Evolutionary conservation across 2,888 invertebrate species (phyloP), one percentile per base, ranked within the genome.

Genomic region (Portevinia maculata): DNA sequence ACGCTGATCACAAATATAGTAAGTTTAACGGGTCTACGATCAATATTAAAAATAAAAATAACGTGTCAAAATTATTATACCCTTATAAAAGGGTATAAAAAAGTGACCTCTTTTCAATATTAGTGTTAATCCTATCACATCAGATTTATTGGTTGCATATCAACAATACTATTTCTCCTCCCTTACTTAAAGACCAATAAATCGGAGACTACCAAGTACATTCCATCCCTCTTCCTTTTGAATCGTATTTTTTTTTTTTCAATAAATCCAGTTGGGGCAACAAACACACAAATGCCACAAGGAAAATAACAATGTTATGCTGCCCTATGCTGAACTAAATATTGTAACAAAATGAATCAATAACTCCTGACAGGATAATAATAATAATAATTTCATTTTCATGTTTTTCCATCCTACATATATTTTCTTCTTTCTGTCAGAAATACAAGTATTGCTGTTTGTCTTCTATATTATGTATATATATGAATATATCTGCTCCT

Each of bases 291-390:
- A 15, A 17, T 41, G 13, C 15, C 8, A 44, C 8, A 9, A 7
- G 17, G 15, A 57, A 34, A 37, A 15, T n/a, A 21, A 17, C 17
- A 21, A 17, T 11, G 8, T 8, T 5, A 44, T 28, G 28, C 17
- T 50, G 21, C 28, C 62, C 37, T 41, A n/a, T 41, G 73, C 55
- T 48, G 64, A 57, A 55, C 55, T 37, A 19, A 48, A 7, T 39
- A 48, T 48, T 55, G 46, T 64, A 55, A 48, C 73, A 64, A 74
- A 41, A 13, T 30, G 41, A 74, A 65, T 74, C 73, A 57, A 74
- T 74, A 74, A 64, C 64, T 57, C 64, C 73, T 55, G 64, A 64
- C 57, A 65, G 64, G 73, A 74, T 57, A 57, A 64, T 74, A 74
- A 24, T 24, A 24, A 24, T 24, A n/a, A 74, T 74, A 74, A 64